These are phyloP conservation scores for Rhingia campestris DNA, from an alignment of 2,888 invertebrate genomes.

Conservation along the genomic window DNA sequence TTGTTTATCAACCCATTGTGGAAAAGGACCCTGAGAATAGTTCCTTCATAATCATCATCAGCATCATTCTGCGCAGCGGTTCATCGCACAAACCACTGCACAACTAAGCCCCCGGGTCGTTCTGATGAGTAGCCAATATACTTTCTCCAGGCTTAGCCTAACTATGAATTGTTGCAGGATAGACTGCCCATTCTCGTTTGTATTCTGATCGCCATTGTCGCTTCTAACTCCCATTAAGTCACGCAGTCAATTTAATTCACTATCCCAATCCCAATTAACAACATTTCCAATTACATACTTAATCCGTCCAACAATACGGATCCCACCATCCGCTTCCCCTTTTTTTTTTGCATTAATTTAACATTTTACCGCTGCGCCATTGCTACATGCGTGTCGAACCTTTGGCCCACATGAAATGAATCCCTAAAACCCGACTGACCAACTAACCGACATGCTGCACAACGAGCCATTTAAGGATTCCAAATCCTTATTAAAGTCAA, in stretches of 20 bases:
- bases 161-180: too few relatives aligned
- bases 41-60: too few relatives aligned
- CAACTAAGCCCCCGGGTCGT: too few relatives aligned
- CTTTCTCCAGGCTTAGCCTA: too few relatives aligned
- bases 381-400: background rate
- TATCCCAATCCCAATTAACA: constrained; percentile 49
- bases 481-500: constrained; percentile 67
- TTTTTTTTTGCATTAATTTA: constrained; percentile 19
- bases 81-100: too few relatives aligned
- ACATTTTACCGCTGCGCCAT: constrained; percentile 7
- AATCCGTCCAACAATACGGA: constrained; percentile 12
- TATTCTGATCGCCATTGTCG: too few relatives aligned
- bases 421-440: constrained; percentile 22
- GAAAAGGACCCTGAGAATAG: too few relatives aligned
- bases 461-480: constrained; percentile 34
- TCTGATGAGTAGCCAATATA: too few relatives aligned
- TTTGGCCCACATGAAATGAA: constrained; percentile 3
- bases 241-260: constrained; percentile 23
- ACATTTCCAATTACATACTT: constrained; percentile 31
- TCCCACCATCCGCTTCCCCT: background rate
- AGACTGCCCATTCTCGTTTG: too few relatives aligned
- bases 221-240: background rate
- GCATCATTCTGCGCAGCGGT: too few relatives aligned
- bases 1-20: too few relatives aligned
- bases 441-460: constrained; percentile 12